Evolutionary conservation across 2,113 vertebrate species (phyloP), one percentile per base, ranked within the genome.

Genomic region (Equus przewalskii): DNA sequence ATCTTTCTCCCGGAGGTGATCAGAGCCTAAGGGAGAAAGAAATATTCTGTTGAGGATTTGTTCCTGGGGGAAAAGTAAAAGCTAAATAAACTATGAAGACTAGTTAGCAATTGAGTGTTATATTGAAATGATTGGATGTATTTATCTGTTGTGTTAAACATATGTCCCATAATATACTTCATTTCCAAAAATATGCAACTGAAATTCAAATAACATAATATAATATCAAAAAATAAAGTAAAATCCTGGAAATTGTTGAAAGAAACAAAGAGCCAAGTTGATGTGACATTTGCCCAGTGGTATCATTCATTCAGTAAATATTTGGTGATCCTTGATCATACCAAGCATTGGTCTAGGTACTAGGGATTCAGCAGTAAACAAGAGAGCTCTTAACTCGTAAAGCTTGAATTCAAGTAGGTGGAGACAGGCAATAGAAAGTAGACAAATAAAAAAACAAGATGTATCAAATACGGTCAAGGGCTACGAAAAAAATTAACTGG

Each of bases 1-100:
- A 36, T 99, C 99, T 96, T 99, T 99, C 98, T 99, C 99, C 75
- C 99, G 99, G 96, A 99, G 99, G 98, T 99, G 99, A 98, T 99
- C 99, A 49, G 99, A 99, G 41, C 99, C 99, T 99, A 92, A 33
- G 75, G 30, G 54, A 97, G 64, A 98, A 46, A 98, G 7, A 96
- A 3, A 33, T 16, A 93, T 19, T 85, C 84, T 82, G 19, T 26
- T 97, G 78, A 96, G 73, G 19, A 46, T 56, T 91, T 70, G 58
- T 49, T 84, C 44, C 12, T 56, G 22, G 41, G 26, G 7, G 4
- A 12, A 58, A 62, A 72, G 6, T 67, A 75, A 95, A 96, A 83
- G 30, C 49, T 56, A 90, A 96, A 76, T 7, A 16, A 92, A 84
- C 51, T 18, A 58, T 41, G 7, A 79, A 92, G 44, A 76, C 33